phyloP scores from a whole-genome alignment of 2,113 vertebrate genomes.

The Ptilonorhynchus violaceus region DNA sequence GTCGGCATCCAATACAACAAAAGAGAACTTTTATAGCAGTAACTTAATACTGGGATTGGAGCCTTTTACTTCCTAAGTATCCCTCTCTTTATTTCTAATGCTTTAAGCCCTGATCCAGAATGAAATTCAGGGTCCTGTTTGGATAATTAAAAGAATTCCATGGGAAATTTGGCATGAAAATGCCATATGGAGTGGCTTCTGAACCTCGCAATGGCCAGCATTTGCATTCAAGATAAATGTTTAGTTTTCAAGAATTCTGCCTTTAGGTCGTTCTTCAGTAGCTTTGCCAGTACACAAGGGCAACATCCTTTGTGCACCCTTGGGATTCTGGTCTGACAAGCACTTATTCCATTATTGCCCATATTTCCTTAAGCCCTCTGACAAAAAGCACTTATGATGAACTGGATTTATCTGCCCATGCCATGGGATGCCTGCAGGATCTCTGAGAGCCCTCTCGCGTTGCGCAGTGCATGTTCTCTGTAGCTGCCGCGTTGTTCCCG shows the following conservation, averaged over 20 bases:
- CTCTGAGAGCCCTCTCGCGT: neutral
- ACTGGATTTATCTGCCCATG: neutral
- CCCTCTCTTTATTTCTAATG: neutral
- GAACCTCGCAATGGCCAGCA: neutral
- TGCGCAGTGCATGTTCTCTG: constrained; percentile 48
- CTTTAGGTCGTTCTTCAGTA: neutral
- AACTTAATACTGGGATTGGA: neutral
- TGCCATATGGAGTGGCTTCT: neutral
- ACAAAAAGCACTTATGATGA: constrained; percentile 25
- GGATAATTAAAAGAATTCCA: neutral
- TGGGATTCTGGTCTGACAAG: constrained; percentile 45
- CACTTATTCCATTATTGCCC: constrained; percentile 25
- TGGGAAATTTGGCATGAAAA: neutral
- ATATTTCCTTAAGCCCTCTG: constrained; percentile 32
- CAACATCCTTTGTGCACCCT: constrained; percentile 5
- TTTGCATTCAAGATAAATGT: constrained; percentile 12
- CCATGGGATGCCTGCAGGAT: constrained; percentile 3
- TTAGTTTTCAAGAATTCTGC: neutral
- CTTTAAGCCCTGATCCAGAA: neutral
- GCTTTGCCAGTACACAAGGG: neutral
- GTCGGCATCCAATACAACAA: neutral
- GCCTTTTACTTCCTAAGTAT: neutral
- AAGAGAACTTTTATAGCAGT: neutral
- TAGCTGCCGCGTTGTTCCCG: neutral
- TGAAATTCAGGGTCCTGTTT: neutral